A percentile compares a stretch with the other conserved stretches of the same genome.
Evolutionary conservation across 2,888 invertebrate species (phyloP).

Genomic region (Netelia melanura): DNA sequence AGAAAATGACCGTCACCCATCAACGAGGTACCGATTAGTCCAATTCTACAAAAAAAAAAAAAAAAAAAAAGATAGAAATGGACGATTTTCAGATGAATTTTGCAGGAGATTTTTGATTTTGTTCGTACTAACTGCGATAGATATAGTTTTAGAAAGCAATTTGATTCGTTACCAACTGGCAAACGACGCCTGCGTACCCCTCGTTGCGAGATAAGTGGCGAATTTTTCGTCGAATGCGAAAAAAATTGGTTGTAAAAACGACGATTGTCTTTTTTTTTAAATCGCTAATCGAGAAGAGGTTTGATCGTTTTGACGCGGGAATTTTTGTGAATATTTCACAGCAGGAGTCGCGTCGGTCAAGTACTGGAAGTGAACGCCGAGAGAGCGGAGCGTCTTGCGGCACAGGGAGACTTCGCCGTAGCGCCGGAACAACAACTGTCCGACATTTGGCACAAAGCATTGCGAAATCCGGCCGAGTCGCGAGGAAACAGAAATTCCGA

Average conservation of each 20-base stretch:
- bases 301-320: background rate
- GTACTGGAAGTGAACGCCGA: conserved; percentile 84
- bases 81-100: background rate
- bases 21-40: conserved; percentile 78
- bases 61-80: background rate
- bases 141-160: no score
- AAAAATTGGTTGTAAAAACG: no score
- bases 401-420: conserved; percentile 82
- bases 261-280: no score
- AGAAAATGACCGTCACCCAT: conserved; percentile 84
- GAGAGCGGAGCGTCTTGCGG: conserved; percentile 82
- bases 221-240: no score
- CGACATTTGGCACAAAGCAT: conserved; percentile 84
- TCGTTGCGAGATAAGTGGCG: no score
- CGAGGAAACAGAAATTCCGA: conserved; percentile 71
- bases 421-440: conserved; percentile 83
- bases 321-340: conserved; percentile 26
- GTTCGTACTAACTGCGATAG: no score
- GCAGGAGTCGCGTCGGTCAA: conserved; percentile 78
- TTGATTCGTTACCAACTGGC: no score
- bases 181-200: no score
- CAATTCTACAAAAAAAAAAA: conserved; percentile 2
- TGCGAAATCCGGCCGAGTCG: conserved; percentile 79
- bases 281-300: no score
- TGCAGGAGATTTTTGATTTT: no score